Evolutionary conservation across 1,140 invertebrate species (phyloP).

Genomic region (Hylaeus volcanicus): DNA sequence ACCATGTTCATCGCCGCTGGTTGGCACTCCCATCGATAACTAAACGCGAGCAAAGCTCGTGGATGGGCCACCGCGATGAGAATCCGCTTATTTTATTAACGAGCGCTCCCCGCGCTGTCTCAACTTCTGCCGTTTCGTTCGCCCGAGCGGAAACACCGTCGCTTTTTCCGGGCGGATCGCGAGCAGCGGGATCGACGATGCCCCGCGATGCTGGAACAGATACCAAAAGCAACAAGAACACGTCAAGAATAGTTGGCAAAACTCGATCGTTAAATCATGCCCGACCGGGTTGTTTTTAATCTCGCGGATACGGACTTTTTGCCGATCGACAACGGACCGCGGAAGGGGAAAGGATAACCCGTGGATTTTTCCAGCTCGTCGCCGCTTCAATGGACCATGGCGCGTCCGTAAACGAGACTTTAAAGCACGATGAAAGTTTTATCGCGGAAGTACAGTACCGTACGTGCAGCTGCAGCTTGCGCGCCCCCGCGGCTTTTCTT

Average conservation of each 20-base stretch:
- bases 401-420: constrained; percentile 53
- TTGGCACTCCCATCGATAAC: neutral
- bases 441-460: constrained; percentile 45
- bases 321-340: neutral
- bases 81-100: constrained; percentile 12
- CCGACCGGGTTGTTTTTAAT: constrained; percentile 29
- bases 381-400: constrained; percentile 44
- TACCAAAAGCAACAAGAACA: neutral
- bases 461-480: constrained; percentile 12
- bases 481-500: neutral
- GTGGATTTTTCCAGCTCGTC: constrained; percentile 53
- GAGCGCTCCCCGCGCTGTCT: neutral
- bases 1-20: too few relatives aligned
- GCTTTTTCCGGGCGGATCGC: neutral
- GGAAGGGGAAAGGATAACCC: constrained; percentile 20
- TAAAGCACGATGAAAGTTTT: constrained; percentile 66
- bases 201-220: too few relatives aligned
- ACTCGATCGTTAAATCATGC: constrained; percentile 35
- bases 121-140: constrained; percentile 1
- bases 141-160: neutral
- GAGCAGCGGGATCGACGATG: neutral
- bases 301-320: constrained; percentile 6
- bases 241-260: constrained; percentile 20
- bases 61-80: neutral
- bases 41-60: neutral